Percentiles rank a stretch among this genome's conserved stretches.
Conservation (phyloP, 1,140 invertebrate species). For the Gonioctena quinquepunctata region DNA sequence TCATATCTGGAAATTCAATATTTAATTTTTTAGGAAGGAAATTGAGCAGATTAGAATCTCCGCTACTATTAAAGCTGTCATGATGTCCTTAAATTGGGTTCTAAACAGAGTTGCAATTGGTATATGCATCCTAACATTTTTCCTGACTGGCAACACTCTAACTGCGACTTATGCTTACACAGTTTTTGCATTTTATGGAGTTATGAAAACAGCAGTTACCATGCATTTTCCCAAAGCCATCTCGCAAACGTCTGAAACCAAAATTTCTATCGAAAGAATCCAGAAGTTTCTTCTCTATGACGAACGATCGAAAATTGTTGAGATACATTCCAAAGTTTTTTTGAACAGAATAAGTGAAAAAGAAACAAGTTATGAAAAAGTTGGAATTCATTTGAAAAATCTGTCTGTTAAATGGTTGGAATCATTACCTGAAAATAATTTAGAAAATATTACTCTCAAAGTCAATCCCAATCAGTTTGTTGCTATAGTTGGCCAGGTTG, state of each 20-base stretch:
- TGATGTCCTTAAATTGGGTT: slow-evolving; percentile 73
- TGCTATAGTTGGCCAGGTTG: slow-evolving; percentile 79
- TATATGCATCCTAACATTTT: slow-evolving; percentile 73
- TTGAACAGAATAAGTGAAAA: neutral
- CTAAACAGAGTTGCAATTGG: slow-evolving; percentile 76
- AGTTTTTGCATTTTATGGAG: slow-evolving; percentile 71
- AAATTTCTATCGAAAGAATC: slow-evolving; percentile 68
- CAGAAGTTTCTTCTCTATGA: slow-evolving; percentile 61
- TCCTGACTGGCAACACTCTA: slow-evolving; percentile 69
- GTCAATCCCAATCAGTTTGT: slow-evolving; percentile 56
- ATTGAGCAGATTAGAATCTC: slow-evolving; percentile 39
- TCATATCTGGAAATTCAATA: too few species aligned
- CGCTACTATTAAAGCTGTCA: slow-evolving; percentile 69
- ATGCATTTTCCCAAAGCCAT: slow-evolving; percentile 70
- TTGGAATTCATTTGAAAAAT: neutral
- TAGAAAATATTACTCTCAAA: neutral
- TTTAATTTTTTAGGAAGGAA: slow-evolving; percentile 44
- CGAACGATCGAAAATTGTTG: slow-evolving; percentile 19
- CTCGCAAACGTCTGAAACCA: slow-evolving; percentile 63
- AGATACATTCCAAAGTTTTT: neutral
- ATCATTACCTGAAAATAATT: neutral
- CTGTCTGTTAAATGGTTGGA: neutral
- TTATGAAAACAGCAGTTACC: slow-evolving; percentile 71
- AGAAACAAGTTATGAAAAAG: neutral
- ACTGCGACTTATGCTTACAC: slow-evolving; percentile 77